Base-by-base conservation (phyloP, 2,113 vertebrate species). In the Rousettus leschenaultii region DNA sequence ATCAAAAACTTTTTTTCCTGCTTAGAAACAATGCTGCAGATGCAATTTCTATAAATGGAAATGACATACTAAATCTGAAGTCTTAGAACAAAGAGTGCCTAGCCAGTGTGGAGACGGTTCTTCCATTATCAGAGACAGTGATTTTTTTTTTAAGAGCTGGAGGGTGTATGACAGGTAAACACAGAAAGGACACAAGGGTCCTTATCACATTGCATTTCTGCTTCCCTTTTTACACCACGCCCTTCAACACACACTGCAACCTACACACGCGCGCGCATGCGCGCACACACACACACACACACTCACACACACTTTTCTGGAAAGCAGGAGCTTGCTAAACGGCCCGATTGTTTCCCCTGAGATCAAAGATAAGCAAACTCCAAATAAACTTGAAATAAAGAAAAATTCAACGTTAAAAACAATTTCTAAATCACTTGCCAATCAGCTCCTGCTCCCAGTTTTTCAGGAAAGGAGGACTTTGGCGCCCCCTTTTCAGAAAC, bases 401-500 rank as follows among this genome's bases (percentile, higher is more conserved):
- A 24, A 14, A 94, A 96, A 95, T 77, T 94, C 83, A 80, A 89
- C 61, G 91, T 80, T 95, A 75, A 92, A 96, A 94, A 93, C 86
- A 77, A 97, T 94, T 86, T 95, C 75, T 74, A 87, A 71, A 90
- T 78, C 79, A 94, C 82, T 40, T 90, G 70, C 84, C 78, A 95
- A 95, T 88, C 78, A 94, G 75, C 55, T 77, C 48, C 87, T 74
- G 53, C 40, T 63, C 86, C 30, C 5, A 93, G 89, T 57, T 86
- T 90, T 77, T 87, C n/a, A 84, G 28, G 63, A 96, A 94, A 94
- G 61, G 78, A 95, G 28, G 91, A 70, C 94, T 97, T 59, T 95
- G 91, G 93, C 30, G 57, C 92, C 93, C 74, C 92, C 96, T 97
- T 90, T 82, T 90, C 86, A 97, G 85, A 95, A 95, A 75, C 10